Evolutionary conservation across 1,140 invertebrate genomes (phyloP), one percentile per base, ranked within the genome.

Genomic region (Acromyrmex heyeri): DNA sequence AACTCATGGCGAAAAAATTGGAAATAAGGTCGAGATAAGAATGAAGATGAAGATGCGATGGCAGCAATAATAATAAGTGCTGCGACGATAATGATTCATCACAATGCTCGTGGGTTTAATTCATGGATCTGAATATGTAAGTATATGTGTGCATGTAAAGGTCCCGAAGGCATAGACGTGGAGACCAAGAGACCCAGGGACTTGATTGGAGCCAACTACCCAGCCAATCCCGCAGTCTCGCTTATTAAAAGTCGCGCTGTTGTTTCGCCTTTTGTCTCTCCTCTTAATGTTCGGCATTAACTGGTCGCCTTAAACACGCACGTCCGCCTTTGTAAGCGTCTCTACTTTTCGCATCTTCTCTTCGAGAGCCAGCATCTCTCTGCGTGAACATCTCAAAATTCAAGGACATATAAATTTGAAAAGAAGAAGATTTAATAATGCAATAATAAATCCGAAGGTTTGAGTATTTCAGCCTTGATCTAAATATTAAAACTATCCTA

Each of bases 191-290:
- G 93, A 92, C 92, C 89, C 91, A 88, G 86, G 85, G 87, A 92
- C 92, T 94, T 95, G 92, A 95, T 95, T 95, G 94, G 92, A 94
- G 94, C 93, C 93, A 95, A 95, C 93, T 94, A 87, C 88, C 89
- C 92, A 88, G 73, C 94, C 94, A 95, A 95, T 95, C 93, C 91
- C 85, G 90, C 90, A 90, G 86, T 88, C 89, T 86, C 78, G 76
- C 92, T 94, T 93, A 95, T 95, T 95, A 95, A 95, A 95, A 93
- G 79, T 93, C 91, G 88, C 88, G 91, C 92, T 89, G 93, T 94
- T 93, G 93, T 95, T 94, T 94, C 93, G 92, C 86, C 93, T 94
- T 94, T 94, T 93, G 93, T 94, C 93, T 93, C 92, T 93, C 89
- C 91, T 92, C 92, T 93, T 93, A 92, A 93, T 94, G 87, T 75